Conservation (phyloP, 2,797 vertebrate species). For the Syndactyla subalaris region DNA sequence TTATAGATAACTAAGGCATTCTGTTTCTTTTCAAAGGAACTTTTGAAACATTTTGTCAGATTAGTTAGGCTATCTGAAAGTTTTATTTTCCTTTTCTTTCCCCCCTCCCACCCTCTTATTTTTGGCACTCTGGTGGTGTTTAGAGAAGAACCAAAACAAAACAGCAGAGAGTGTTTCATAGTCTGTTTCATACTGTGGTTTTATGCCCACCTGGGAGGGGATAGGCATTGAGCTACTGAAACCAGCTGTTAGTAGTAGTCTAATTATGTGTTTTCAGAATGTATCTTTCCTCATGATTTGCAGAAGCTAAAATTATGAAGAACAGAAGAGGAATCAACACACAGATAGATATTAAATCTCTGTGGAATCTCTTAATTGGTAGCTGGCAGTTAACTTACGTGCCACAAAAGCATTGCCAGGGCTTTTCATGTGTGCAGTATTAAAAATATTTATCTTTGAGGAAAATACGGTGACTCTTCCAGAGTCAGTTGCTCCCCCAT, state of each 20-base stretch:
- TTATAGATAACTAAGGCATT: not conserved
- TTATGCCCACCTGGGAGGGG: not conserved
- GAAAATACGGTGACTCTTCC: not conserved
- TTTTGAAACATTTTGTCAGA: not conserved
- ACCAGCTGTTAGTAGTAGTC: not conserved
- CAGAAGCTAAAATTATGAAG: not conserved
- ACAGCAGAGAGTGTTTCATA: not conserved
- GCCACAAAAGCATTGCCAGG: not conserved
- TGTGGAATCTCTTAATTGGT: not conserved
- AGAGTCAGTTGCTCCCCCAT: not conserved
- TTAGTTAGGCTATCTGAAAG: not conserved
- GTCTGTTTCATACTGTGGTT: not conserved
- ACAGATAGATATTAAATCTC: not conserved
- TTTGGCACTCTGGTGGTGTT: not conserved
- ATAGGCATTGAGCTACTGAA: not conserved
- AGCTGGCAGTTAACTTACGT: not conserved
- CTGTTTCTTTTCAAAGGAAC: not conserved
- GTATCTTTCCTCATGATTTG: not conserved
- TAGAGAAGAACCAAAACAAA: not conserved
- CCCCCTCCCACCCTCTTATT: not conserved
- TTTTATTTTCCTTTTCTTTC: not conserved
- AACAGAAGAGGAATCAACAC: not conserved
- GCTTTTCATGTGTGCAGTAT: not conserved
- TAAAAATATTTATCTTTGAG: not conserved
- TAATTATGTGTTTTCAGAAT: not conserved